phyloP scores from a whole-genome alignment of 2,888 invertebrate species.

The Acronicta aceris region DNA sequence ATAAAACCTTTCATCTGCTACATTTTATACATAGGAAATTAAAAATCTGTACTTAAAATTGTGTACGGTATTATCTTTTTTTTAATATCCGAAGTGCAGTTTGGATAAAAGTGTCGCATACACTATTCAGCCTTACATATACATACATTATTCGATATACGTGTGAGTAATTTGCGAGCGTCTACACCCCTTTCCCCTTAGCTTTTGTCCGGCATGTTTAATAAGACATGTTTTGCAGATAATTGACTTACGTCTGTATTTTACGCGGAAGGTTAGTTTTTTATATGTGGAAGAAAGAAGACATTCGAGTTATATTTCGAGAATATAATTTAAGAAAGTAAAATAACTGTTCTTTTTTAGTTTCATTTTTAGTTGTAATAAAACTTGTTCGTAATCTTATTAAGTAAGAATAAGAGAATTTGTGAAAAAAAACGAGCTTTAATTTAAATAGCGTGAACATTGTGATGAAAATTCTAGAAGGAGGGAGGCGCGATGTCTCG shows the following conservation, averaged over 20 bases:
- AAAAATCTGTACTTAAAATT: conserved; percentile 3
- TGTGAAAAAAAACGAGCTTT: background rate
- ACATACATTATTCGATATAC: conserved; percentile 22
- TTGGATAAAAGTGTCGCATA: conserved; percentile 44
- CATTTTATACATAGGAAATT: conserved; percentile 18
- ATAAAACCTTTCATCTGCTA: conserved; percentile 14
- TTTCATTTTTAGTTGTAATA: too few species aligned
- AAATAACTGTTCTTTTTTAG: too few species aligned
- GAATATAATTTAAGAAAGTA: too few species aligned
- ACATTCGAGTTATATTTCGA: too few species aligned
- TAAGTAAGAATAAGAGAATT: too few species aligned
- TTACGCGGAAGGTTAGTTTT: conserved; percentile 39
- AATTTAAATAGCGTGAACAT: background rate
- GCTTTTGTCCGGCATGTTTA: conserved; percentile 59
- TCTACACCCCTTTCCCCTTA: conserved; percentile 37
- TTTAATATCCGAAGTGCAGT: conserved; percentile 51
- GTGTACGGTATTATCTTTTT: conserved; percentile 17
- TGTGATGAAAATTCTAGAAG: background rate
- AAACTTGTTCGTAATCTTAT: too few species aligned
- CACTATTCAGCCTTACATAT: conserved; percentile 26
- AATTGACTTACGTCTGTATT: conserved; percentile 65
- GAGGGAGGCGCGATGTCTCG: background rate
- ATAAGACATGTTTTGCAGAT: conserved; percentile 63
- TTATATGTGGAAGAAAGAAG: conserved; percentile 8
- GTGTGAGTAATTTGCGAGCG: conserved; percentile 43